Evolutionary conservation across 1,140 invertebrate genomes (phyloP), one percentile per base, ranked within the genome.

Genomic region (Heliconius hermathena): DNA sequence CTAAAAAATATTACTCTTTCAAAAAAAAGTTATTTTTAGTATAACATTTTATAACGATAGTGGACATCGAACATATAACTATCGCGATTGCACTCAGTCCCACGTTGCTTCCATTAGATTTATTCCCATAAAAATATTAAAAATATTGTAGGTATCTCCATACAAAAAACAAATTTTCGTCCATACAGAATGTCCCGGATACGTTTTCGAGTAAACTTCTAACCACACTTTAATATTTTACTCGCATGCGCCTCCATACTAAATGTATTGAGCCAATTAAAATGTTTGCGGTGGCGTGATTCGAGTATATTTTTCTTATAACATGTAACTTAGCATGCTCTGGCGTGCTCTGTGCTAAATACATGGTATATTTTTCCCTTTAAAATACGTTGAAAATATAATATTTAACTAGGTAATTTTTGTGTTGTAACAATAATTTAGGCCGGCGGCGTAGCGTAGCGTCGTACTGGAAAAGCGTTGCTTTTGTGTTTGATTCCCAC

Each of bases 221-320:
- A 74, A 76, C 74, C 78, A 18, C 46, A 38, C 9, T 75, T 79
- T 79, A 78, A 78, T 71, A 81, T 82, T 79, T 71, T 11, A 75
- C 76, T 74, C 41, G 81, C 80, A 82, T 81, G 84, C 57, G 20
- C 72, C 57, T 72, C 77, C 74, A 77, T 82, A 76, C 52, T 72
- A 33, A 78, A 82, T 81, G 78, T 81, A 84, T 76, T 52, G 74
- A 78, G 71, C 81, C 84, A 85, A 85, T 87, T 87, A 85, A 83
- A 87, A 84, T 85, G 77, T 83, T 85, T 83, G 38, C 60, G 75
- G 71, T 87, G 60, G 83, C 86, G 86, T 87, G 86, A 87, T 80
- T 49, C 8, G 9, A 26, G 33, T 70, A 80, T 82, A 83, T 87
- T 86, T 86, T 82, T 85, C 83, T 82, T 78, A 66, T 77, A 82